Percentiles rank a stretch among this genome's conserved stretches.
These are phyloP conservation scores for Adelges cooleyi DNA, from an alignment of 1,140 invertebrate genomes.

Conservation along the genomic window DNA sequence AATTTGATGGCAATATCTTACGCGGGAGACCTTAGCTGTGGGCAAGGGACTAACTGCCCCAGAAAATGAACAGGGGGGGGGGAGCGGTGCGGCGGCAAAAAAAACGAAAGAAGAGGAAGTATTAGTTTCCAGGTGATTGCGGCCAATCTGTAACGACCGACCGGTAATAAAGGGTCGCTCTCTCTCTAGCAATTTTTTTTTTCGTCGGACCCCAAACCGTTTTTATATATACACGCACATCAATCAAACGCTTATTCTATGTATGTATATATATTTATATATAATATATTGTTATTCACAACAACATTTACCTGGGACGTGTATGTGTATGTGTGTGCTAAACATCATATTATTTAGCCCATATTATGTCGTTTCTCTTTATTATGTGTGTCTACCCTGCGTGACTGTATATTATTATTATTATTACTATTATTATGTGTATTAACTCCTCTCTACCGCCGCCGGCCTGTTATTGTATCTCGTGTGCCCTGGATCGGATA, in stretches of 20 bases:
- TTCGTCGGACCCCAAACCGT: conserved; percentile 26
- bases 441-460: conserved; percentile 10
- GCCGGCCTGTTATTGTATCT: background rate
- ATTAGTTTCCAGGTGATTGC: conserved; percentile 29
- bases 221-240: conserved; percentile 25
- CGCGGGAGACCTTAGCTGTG: too few relatives aligned
- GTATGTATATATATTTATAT: background rate
- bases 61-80: too few relatives aligned
- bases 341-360: conserved; percentile 27
- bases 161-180: conserved; percentile 18
- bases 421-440: conserved; percentile 14
- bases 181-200: background rate
- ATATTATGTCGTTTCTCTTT: conserved; percentile 26
- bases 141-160: conserved; percentile 28
- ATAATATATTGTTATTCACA: conserved; percentile 25
- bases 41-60: too few relatives aligned
- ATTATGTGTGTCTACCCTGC: background rate
- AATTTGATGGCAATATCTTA: too few relatives aligned
- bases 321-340: background rate
- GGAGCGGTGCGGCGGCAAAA: background rate
- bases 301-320: conserved; percentile 20
- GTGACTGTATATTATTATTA: conserved; percentile 23
- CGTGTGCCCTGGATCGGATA: conserved; percentile 20
- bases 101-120: conserved; percentile 24
- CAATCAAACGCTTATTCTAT: conserved; percentile 26